phyloP scores from a whole-genome alignment of 1,140 invertebrate genomes.

The Cotesia chilonis region DNA sequence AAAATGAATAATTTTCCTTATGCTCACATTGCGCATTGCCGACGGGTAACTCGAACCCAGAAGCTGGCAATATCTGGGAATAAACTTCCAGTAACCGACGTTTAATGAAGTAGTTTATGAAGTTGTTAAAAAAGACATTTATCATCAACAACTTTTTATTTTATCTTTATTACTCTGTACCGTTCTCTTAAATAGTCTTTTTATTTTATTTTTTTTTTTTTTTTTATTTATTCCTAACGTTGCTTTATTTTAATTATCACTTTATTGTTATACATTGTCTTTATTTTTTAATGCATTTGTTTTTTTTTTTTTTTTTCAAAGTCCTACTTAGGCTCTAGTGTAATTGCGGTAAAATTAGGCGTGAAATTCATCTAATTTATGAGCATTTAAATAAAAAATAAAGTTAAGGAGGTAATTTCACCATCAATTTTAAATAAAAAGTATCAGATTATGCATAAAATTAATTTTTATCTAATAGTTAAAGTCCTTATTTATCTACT shows the following conservation, averaged over 20 bases:
- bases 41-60: background rate
- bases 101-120: slow-evolving; percentile 27
- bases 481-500: too few relatives aligned
- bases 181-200: background rate
- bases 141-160: slow-evolving; percentile 6
- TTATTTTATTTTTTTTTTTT: slow-evolving; percentile 25
- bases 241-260: slow-evolving; percentile 32
- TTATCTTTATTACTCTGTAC: slow-evolving; percentile 13
- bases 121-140: slow-evolving; percentile 39
- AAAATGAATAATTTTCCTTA: slow-evolving; percentile 40
- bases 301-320: too few relatives aligned
- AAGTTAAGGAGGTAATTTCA: too few relatives aligned
- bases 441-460: too few relatives aligned
- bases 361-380: too few relatives aligned
- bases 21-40: slow-evolving; percentile 28
- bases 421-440: too few relatives aligned
- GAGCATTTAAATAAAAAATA: too few relatives aligned
- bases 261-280: background rate
- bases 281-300: background rate
- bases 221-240: slow-evolving; percentile 24
- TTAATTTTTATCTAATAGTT: too few relatives aligned
- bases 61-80: slow-evolving; percentile 24
- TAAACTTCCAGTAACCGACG: slow-evolving; percentile 34
- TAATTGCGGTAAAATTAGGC: too few relatives aligned
- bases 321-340: too few relatives aligned